phyloP scores from a whole-genome alignment of 2,888 invertebrate genomes.

The Cabera pusaria region DNA sequence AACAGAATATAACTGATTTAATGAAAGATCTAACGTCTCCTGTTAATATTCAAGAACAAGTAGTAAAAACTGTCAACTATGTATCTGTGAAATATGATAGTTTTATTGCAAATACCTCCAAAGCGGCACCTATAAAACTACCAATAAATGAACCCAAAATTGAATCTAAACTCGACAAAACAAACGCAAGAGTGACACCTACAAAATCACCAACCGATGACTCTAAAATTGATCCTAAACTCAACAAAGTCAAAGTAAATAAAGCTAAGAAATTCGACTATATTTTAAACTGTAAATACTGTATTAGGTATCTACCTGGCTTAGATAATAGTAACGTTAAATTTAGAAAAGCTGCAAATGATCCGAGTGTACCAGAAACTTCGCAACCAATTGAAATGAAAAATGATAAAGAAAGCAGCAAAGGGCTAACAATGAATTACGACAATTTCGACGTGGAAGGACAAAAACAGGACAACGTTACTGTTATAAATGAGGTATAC shows the following conservation, averaged over 20 bases:
- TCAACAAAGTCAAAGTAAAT: slow-evolving; percentile 1
- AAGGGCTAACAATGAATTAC: too few species aligned
- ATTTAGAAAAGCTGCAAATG: slow-evolving; percentile 49
- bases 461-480: slow-evolving; percentile 45
- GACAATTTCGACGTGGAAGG: slow-evolving; percentile 38
- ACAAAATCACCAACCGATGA: too few species aligned
- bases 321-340: slow-evolving; percentile 40
- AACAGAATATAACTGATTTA: slow-evolving; percentile 47
- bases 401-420: too few species aligned
- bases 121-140: slow-evolving; percentile 12
- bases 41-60: slow-evolving; percentile 50
- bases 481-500: slow-evolving; percentile 57
- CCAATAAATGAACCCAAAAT: too few species aligned
- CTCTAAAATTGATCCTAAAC: not conserved
- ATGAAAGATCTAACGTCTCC: slow-evolving; percentile 63
- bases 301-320: slow-evolving; percentile 40
- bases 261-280: slow-evolving; percentile 7
- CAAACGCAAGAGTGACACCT: too few species aligned
- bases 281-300: slow-evolving; percentile 49
- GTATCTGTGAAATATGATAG: slow-evolving; percentile 62
- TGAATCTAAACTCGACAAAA: slow-evolving; percentile 4
- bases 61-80: slow-evolving; percentile 59
- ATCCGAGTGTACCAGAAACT: slow-evolving; percentile 32
- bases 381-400: slow-evolving; percentile 34
- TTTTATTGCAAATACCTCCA: slow-evolving; percentile 12